Percentiles rank a stretch among this genome's conserved stretches.
Conservation (phyloP, 2,113 vertebrate species). For the Puntigrus tetrazona region DNA sequence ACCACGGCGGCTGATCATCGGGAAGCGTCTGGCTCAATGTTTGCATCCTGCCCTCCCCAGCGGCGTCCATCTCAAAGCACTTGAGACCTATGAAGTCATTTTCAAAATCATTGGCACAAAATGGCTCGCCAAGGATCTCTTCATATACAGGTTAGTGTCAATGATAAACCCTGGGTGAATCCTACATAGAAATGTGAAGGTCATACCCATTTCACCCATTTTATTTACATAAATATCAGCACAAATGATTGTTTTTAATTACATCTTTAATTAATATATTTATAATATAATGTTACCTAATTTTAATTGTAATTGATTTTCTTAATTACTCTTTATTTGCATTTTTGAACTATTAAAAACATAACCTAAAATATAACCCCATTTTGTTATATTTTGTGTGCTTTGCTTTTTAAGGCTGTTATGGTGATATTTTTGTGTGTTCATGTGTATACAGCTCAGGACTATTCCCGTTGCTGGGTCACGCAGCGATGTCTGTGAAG, state of each 20-base stretch:
- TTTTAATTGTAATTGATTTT: no score
- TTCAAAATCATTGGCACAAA: conserved; percentile 98
- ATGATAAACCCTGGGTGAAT: neutral
- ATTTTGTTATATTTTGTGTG: neutral
- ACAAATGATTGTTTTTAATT: neutral
- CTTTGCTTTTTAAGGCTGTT: neutral
- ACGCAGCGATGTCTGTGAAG: conserved; percentile 93
- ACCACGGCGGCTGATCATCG: conserved; percentile 88
- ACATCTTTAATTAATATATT: neutral
- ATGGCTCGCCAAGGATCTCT: conserved; percentile 89
- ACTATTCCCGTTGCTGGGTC: conserved; percentile 89
- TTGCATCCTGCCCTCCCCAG: conserved; percentile 94
- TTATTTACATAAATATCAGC: neutral
- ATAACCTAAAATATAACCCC: neutral
- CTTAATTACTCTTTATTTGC: no score
- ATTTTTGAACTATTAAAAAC: neutral
- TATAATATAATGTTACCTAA: no score
- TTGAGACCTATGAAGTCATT: conserved; percentile 97
- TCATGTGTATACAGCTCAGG: conserved; percentile 79
- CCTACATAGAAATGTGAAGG: neutral
- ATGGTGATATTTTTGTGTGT: neutral
- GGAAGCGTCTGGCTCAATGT: conserved; percentile 94
- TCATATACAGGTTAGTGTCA: conserved; percentile 84
- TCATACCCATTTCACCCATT: neutral
- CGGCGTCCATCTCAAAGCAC: conserved; percentile 94